Base-by-base conservation (phyloP, 1,140 invertebrate species). In the Drosophila lowei region DNA sequence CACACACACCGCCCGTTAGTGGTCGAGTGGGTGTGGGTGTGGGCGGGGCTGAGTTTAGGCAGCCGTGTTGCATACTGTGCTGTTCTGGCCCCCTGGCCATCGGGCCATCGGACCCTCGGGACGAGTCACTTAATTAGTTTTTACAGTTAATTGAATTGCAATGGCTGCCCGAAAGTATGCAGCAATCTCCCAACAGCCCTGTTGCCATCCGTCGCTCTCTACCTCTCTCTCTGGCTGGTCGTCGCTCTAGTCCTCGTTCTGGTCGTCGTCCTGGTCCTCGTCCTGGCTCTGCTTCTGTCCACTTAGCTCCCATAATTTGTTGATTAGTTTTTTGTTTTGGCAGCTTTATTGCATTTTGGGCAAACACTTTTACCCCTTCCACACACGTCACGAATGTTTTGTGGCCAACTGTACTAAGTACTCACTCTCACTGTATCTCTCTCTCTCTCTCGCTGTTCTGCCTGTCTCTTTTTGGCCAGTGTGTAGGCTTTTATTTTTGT, bases 141-240 rank as follows among this genome's bases (percentile, higher is more conserved):
- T 89, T 72, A 89, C 83, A 88, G 71, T 79, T 89, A 89, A 89
- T 89, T 89, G 84, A 89, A 83, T 89, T 83, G 79, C 72, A 72
- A 77, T 78, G 72, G 67, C 63, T 21, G 43, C 50, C 50, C 38
- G 21, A 56, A 50, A 75, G 71, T 59, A 65, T 58, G 54, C 72
- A 61, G 18, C 52, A 57, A 30, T 9, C 30, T 8, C 28, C 28
- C 28, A 8, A 7, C 28, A 7, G 30, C 30, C 30, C 30, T 34
- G 30, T 11, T 34, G 30, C 54, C 60, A 52, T 53, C 28, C 28
- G 7, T 30, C 43, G 16, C 62, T 66, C 47, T 18, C 25, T 4
- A 11, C 23, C 15, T 21, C 18, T 23, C 50, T 41, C 25, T 3
- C 9, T n/a, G 28, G 28, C 28, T 30, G 28, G 42, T 21, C 13